Base-by-base conservation (phyloP, 2,113 vertebrate genomes). In the Suricata suricatta region DNA sequence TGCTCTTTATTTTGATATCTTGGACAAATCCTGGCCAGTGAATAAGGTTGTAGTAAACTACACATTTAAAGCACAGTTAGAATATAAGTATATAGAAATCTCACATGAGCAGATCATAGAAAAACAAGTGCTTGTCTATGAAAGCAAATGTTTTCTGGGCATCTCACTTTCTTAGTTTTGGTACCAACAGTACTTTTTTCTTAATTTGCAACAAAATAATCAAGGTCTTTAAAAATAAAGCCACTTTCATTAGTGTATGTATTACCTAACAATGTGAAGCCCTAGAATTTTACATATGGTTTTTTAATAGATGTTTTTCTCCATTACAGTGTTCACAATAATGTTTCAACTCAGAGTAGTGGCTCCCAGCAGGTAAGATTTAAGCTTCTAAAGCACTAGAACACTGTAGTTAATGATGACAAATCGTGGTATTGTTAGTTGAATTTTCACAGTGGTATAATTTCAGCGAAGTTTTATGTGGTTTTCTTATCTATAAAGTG, bases 321-420 rank as follows among this genome's bases (percentile, higher is more conserved):
- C 96, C 84, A 98, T 99, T 99, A 98, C 96, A 99, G 99, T 95
- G 89, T 95, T 95, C 98, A 98, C 76, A 99, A 98, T 96, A 99
- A 99, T 76, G 98, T 98, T 94, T 95, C 99, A 60, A 94, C 82
- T 81, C 99, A 99, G 90, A 99, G 93, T 87, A 99, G 99, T 97
- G 99, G 99, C 90, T 98, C 98, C 60, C 99, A 98, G 81, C 98
- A 99, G 95, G 99, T 99, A 98, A 98, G 98, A 80, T n/a, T 74
- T 88, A 96, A 85, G 12, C 9, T 93, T 90, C 9, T 74, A 44
- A 94, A 84, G 11, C 17, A 76, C 27, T 44, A 13, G 66, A 87
- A 38, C 33, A 72, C 25, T 38, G 14, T 86, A 47, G 44, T 63
- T 90, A 85, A 72, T 87, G 84, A 41, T 44, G 50, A 31, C 35